Evolutionary conservation across 2,113 vertebrate species (phyloP), one percentile per base, ranked within the genome.

Genomic region (Todiramphus saurophagus): DNA sequence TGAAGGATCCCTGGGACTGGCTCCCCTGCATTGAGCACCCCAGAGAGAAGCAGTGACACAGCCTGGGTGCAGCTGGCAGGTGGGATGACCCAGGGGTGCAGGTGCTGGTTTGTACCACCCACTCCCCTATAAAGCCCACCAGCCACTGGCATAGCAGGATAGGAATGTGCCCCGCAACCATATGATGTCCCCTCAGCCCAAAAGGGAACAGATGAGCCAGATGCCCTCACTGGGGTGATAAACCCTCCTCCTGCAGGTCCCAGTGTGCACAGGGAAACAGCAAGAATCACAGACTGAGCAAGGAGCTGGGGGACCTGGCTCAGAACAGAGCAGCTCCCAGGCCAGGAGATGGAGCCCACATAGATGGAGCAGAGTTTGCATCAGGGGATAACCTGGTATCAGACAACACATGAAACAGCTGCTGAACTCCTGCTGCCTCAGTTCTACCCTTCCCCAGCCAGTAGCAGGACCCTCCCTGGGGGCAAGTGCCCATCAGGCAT

Each of bases 1-100:
- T 76, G 67, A n/a, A 94, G 77, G 87, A 91, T 39, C 28, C 35
- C 48, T 51, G 56, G 37, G 43, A 12, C 50, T 63, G 18, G 15
- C 3, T 81, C 8, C 48, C 53, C 41, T 13, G 44, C 27, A 39
- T 0, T 55, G 44, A 33, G 58, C 4, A 59, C 7, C 12, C 5
- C 9, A 16, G 31, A 43, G 21, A 55, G n/a, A 67, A 55, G 50
- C 44, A 89, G 56, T 86, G 37, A 35, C n/a, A 48, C 21, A 25
- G 67, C 27, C 31, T 3, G 14, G 37, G 48, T 53, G 60, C 48
- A 74, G 50, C 39, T 63, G 18, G n/a, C 24, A 78, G 35, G 55
- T 0, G 1, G 21, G n/a, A 89, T 2, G 2, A 86, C 7, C 9
- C 3, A 1, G 39, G 44, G 37, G 18, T 67, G 37, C 66, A 87